A percentile compares a stretch with the other conserved stretches of the same genome.
phyloP scores from a whole-genome alignment of 2,797 vertebrate species.

The Rhinatrema bivittatum region DNA sequence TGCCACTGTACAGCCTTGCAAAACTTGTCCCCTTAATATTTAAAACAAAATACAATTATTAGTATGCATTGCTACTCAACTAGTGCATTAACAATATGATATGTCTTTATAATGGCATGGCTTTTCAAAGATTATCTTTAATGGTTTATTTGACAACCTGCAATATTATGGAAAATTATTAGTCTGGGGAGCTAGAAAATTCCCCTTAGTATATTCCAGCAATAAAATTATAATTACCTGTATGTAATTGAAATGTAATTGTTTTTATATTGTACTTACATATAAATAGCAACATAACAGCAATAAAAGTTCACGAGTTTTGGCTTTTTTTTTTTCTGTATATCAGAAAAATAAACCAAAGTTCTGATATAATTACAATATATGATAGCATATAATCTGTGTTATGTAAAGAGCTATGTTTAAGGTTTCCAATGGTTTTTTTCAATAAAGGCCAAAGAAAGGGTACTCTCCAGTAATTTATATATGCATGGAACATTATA shows the following conservation, averaged over 20 bases:
- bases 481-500: too few species aligned
- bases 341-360: too few species aligned
- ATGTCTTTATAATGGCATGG: slow-evolving; percentile 64
- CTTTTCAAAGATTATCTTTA: slow-evolving; percentile 75
- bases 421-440: too few species aligned
- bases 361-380: too few species aligned
- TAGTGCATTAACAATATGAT: slow-evolving; percentile 64
- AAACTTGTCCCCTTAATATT: too few species aligned
- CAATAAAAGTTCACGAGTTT: slow-evolving; percentile 63
- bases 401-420: too few species aligned
- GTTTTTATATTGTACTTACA: slow-evolving; percentile 71
- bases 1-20: too few species aligned
- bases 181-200: slow-evolving; percentile 71
- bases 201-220: slow-evolving; percentile 64
- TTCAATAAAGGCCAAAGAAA: too few species aligned
- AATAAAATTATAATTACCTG: slow-evolving; percentile 75
- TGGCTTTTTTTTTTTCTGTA: slow-evolving; percentile 24
- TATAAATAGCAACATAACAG: slow-evolving; percentile 69
- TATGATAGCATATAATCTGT: too few species aligned
- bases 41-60: too few species aligned
- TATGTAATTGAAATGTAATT: slow-evolving; percentile 75
- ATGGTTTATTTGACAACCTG: slow-evolving; percentile 76
- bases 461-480: too few species aligned
- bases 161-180: slow-evolving; percentile 76
- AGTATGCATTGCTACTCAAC: too few species aligned